These are phyloP conservation scores for Anthopleura xanthogrammica DNA, from an alignment of 92 coral and sea anemone genomes.

Conservation along the genomic window DNA sequence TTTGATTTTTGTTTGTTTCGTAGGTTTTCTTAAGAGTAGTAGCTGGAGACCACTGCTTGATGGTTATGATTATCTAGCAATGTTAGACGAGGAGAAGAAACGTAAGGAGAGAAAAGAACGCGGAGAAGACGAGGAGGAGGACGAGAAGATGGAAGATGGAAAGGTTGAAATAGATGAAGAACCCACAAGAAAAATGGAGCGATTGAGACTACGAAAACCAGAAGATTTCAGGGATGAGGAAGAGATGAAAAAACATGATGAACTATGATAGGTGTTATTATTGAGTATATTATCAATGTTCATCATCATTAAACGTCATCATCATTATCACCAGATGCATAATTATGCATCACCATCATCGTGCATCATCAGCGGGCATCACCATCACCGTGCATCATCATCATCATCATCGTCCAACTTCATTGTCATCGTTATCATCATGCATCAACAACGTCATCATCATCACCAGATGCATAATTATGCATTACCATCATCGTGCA, in stretches of 20 bases:
- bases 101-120: constrained; percentile 36
- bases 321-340: neutral
- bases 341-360: neutral
- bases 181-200: neutral
- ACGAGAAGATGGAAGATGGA: neutral
- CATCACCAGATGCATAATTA: neutral
- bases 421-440: neutral
- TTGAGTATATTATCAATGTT: neutral
- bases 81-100: constrained; percentile 72
- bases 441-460: neutral
- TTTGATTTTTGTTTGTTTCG: neutral
- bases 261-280: neutral
- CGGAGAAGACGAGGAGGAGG: constrained; percentile 15
- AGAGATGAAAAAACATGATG: constrained; percentile 24
- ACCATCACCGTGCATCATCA: neutral
- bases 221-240: constrained; percentile 35
- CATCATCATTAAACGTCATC: neutral
- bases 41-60: constrained; percentile 91
- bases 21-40: constrained; percentile 58
- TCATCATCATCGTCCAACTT: neutral
- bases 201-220: constrained; percentile 29
- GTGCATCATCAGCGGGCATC: neutral
- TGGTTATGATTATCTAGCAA: constrained; percentile 82
- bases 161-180: neutral
- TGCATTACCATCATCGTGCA: neutral